A percentile compares a stretch with the other conserved stretches of the same genome.
Conservation (phyloP, 2,888 invertebrate genomes). For the Strigamia maritima region DNA sequence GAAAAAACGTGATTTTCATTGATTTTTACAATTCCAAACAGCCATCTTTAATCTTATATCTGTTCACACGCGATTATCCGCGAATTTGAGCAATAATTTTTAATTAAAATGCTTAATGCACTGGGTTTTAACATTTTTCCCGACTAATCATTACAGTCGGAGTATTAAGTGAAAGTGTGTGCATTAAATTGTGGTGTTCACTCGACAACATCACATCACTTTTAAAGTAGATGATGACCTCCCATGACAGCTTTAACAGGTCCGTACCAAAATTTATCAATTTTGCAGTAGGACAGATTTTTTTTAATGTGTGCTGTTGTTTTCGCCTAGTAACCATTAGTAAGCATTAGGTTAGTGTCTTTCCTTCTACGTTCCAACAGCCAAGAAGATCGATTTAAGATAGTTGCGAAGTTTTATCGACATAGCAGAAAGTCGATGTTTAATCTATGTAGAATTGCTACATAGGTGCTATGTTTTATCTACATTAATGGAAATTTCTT, state of each 20-base stretch:
- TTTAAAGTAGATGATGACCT: background rate
- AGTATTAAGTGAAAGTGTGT: slow-evolving; percentile 1
- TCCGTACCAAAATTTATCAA: too few relatives aligned
- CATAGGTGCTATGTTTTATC: too few relatives aligned
- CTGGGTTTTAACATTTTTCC: background rate
- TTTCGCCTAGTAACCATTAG: too few relatives aligned
- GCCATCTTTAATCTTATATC: background rate
- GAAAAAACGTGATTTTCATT: background rate
- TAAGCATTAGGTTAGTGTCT: too few relatives aligned
- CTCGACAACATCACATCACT: background rate
- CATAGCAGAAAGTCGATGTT: too few relatives aligned
- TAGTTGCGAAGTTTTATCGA: too few relatives aligned
- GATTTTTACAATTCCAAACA: background rate
- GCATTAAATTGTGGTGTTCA: slow-evolving; percentile 2
- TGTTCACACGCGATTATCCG: background rate
- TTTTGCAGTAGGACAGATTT: too few relatives aligned
- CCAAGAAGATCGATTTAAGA: too few relatives aligned
- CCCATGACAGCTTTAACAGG: background rate
- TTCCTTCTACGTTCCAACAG: too few relatives aligned
- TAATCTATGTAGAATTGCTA: too few relatives aligned
- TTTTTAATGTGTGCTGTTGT: too few relatives aligned
- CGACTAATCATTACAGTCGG: background rate
- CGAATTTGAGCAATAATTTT: background rate
- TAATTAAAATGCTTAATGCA: background rate
- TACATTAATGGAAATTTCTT: too few relatives aligned